Conservation (phyloP, 2,113 vertebrate species). For the zebrafish (Danio rerio) region DNA sequence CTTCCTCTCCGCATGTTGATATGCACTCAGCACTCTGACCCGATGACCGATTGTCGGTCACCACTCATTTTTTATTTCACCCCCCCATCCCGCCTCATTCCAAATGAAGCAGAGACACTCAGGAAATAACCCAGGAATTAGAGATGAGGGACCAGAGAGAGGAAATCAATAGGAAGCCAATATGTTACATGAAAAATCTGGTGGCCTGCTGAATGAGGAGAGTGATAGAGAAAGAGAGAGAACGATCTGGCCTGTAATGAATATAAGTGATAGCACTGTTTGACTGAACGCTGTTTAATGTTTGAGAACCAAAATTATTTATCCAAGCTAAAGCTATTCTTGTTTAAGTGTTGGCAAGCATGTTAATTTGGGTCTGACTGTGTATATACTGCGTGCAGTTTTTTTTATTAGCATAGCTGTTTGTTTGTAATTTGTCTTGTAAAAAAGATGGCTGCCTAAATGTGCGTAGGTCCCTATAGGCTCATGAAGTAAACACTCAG, state of each 20-base stretch:
- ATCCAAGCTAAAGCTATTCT: slow-evolving; percentile 38
- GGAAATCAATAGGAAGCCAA: slow-evolving; percentile 76
- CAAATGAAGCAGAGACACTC: slow-evolving; percentile 70
- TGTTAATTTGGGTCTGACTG: slow-evolving; percentile 43
- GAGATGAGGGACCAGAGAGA: slow-evolving; percentile 66
- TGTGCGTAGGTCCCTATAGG: slow-evolving; percentile 26
- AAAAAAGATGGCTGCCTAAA: slow-evolving; percentile 42
- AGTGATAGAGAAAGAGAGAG: background rate
- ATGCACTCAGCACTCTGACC: slow-evolving; percentile 75
- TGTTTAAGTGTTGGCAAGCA: slow-evolving; percentile 24
- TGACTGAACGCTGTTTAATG: slow-evolving; percentile 14
- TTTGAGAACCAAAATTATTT: slow-evolving; percentile 36
- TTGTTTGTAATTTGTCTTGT: slow-evolving; percentile 47
- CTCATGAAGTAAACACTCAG: background rate
- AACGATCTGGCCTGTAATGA: slow-evolving; percentile 12
- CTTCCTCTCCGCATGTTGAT: slow-evolving; percentile 76
- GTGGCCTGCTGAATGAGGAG: slow-evolving; percentile 48
- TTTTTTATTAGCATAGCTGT: slow-evolving; percentile 38
- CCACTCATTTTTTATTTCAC: slow-evolving; percentile 63
- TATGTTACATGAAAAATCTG: slow-evolving; percentile 77
- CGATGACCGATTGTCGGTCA: slow-evolving; percentile 63
- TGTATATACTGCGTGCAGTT: slow-evolving; percentile 36
- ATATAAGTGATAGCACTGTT: slow-evolving; percentile 24
- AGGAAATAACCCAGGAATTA: slow-evolving; percentile 79
- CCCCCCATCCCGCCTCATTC: slow-evolving; percentile 41